phyloP scores from a whole-genome alignment of 2,888 invertebrate genomes.

The Ferrisia virgata region DNA sequence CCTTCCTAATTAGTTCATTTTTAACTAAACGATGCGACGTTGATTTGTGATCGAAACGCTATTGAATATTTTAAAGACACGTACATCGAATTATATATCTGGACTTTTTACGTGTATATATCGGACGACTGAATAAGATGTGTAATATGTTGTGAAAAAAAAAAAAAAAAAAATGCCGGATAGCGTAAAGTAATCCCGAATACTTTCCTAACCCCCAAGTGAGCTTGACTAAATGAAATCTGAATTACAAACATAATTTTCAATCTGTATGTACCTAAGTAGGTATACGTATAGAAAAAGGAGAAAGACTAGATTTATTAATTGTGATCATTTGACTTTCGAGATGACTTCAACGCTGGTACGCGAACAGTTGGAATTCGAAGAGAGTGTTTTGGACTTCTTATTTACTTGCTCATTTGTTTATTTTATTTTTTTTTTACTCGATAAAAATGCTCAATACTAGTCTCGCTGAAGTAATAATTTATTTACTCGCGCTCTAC shows the following conservation, averaged over 20 bases:
- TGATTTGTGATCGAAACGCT: not conserved
- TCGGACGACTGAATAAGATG: not conserved
- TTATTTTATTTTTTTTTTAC: not conserved
- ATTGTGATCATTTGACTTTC: slow-evolving; percentile 1
- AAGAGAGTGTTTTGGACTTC: slow-evolving; percentile 4
- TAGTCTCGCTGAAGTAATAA: not conserved
- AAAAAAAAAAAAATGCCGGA: not conserved
- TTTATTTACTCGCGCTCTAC: not conserved
- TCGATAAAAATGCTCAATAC: not conserved
- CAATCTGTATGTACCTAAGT: not conserved
- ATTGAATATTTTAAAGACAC: not conserved
- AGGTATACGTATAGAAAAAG: not conserved
- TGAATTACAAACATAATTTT: slow-evolving; percentile 9
- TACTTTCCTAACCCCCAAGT: slow-evolving; percentile 10
- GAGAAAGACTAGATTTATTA: not conserved
- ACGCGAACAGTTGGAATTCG: slow-evolving; percentile 21
- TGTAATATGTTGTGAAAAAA: no score
- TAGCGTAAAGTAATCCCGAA: slow-evolving; percentile 18
- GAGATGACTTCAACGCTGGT: slow-evolving; percentile 22
- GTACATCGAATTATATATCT: not conserved
- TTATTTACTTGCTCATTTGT: not conserved
- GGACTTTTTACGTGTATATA: not conserved
- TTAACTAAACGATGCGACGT: not conserved
- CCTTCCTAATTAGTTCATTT: slow-evolving; percentile 13
- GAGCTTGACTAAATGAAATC: slow-evolving; percentile 22